Evolutionary conservation across 2,888 invertebrate species (phyloP), one percentile per base, ranked within the genome.

Genomic region (Ophioninae sp.): DNA sequence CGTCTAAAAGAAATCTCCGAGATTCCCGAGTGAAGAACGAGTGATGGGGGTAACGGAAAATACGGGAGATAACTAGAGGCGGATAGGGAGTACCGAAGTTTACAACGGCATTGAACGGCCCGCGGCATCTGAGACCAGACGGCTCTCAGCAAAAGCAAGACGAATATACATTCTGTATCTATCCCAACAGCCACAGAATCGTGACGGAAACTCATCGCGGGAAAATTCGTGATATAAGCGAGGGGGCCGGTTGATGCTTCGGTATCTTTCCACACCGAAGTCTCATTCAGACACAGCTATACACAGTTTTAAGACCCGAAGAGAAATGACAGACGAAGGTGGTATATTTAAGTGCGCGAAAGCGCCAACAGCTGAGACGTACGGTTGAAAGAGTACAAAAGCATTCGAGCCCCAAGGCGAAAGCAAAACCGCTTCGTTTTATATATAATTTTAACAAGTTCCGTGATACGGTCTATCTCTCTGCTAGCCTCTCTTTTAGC

Each of bases 191-290:
- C 88, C 88, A 82, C 88, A 88, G 83, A 87, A 87, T 90, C 89
- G 89, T 89, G 89, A 91, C 89, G 89, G 87, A 90, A 90, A 90
- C 90, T 91, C 90, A 89, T 91, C 91, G 90, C 90, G 90, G 88
- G 90, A 91, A 91, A 90, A 90, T 89, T 87, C 88, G 85, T 79
- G 85, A 81, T 77, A 70, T 50, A 65, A 23, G 75, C 75, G 67
- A 78, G 37, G 44, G 74, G 70, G 74, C 50, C 50, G 74, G 74
- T 59, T 64, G 81, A 72, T 50, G 37, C 41, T 65, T 74, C 56
- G 73, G 82, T 74, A 82, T 84, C 83, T 82, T 85, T 30, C 81
- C 85, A 83, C 84, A 81, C 37, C 74, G 81, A 74, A 83, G 50
- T n/a, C 50, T 79, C 50, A 50, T 50, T 74, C 68, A 61, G 61